A percentile compares a stretch with the other conserved stretches of the same genome.
Conservation (phyloP, 2,797 vertebrate genomes). For the Galaxias olidus region DNA sequence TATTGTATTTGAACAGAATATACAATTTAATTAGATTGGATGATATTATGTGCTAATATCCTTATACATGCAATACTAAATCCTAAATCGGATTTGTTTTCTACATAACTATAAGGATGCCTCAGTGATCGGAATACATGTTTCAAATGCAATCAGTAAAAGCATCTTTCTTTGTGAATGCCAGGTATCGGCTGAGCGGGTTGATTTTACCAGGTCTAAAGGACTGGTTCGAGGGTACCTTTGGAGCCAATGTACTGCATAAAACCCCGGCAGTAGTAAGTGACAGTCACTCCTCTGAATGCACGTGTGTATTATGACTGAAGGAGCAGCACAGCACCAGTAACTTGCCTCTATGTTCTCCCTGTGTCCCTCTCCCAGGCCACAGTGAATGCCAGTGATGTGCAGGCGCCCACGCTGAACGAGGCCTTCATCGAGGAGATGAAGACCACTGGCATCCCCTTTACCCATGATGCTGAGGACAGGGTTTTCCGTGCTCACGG, state of each 20-base stretch:
- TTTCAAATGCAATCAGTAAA: too few species aligned
- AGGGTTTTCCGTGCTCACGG: slow-evolving; percentile 92
- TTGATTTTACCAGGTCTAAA: slow-evolving; percentile 87
- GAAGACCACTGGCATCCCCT: slow-evolving; percentile 84
- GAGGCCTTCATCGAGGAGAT: slow-evolving; percentile 90
- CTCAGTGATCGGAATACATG: too few species aligned
- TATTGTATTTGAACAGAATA: too few species aligned
- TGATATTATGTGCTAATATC: too few species aligned
- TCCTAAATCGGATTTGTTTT: too few species aligned
- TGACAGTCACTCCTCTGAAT: slow-evolving; percentile 5
- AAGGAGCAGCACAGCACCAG: slow-evolving; percentile 10
- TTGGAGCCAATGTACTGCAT: slow-evolving; percentile 90
- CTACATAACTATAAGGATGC: too few species aligned
- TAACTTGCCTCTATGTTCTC: not conserved
- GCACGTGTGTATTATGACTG: slow-evolving; percentile 15
- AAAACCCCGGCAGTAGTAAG: slow-evolving; percentile 90
- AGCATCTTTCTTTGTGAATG: slow-evolving; percentile 19
- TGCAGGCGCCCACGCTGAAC: slow-evolving; percentile 84
- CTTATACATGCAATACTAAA: too few species aligned
- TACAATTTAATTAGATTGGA: too few species aligned
- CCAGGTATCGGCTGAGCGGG: slow-evolving; percentile 94
- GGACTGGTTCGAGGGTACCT: slow-evolving; percentile 92
- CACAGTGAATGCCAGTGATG: slow-evolving; percentile 81
- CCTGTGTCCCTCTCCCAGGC: slow-evolving; percentile 68
- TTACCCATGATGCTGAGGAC: slow-evolving; percentile 91